phyloP scores from a whole-genome alignment of 2,113 vertebrate genomes.

The Notiomystis cincta region DNA sequence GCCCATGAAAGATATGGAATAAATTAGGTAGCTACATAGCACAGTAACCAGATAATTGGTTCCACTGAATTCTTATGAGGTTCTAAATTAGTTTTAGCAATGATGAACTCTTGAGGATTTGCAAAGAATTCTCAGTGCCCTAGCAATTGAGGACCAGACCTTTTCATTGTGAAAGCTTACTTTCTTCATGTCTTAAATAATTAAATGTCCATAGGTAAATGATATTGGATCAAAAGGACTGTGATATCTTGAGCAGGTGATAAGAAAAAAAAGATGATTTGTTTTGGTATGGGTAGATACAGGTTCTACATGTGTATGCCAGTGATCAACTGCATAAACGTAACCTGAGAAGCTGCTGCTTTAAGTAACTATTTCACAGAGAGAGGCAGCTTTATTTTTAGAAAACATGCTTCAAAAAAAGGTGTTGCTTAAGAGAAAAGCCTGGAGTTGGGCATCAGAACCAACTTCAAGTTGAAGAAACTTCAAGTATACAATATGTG shows the following conservation, averaged over 20 bases:
- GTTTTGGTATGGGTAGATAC: not conserved
- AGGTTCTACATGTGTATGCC: not conserved
- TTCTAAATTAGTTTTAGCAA: not conserved
- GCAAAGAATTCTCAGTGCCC: not conserved
- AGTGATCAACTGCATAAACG: not conserved
- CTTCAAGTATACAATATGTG: not conserved
- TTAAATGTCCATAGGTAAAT: not conserved
- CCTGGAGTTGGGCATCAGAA: not conserved
- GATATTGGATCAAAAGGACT: not conserved
- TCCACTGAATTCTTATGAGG: not conserved
- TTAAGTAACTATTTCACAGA: not conserved
- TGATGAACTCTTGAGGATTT: not conserved
- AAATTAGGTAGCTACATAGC: not conserved
- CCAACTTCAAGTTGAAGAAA: not conserved
- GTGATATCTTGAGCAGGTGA: not conserved
- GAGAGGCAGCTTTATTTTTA: not conserved
- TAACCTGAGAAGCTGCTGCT: not conserved
- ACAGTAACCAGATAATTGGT: not conserved
- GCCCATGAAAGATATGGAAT: accelerated
- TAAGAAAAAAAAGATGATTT: not conserved
- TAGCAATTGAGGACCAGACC: not conserved
- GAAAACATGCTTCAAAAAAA: not conserved
- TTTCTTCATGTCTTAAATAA: not conserved
- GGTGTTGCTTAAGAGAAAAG: not conserved
- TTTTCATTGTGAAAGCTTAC: not conserved